Evolutionary conservation across 2,888 invertebrate genomes (phyloP).

Genomic region (Drosophila cognata): DNA sequence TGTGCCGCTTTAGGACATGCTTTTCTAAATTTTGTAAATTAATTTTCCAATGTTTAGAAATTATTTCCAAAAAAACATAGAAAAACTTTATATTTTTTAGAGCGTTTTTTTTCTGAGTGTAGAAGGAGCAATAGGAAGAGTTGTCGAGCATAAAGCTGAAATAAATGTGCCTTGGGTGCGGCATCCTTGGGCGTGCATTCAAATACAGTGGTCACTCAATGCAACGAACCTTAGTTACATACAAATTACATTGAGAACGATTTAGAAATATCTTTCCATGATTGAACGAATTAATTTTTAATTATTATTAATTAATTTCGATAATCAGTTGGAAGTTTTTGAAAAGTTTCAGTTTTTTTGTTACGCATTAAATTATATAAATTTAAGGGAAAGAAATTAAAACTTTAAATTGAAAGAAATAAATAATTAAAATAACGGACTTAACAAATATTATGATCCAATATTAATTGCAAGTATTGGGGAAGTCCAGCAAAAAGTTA

Average conservation of each 20-base stretch:
- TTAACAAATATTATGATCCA: neutral
- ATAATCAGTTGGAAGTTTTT: neutral
- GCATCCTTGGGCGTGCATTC: conserved; percentile 24
- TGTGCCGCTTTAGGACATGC: neutral
- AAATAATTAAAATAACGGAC: neutral
- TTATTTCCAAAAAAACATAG: neutral
- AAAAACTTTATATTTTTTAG: neutral
- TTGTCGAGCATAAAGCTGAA: conserved; percentile 29
- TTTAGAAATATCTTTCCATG: neutral
- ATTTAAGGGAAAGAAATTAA: neutral
- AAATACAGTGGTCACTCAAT: conserved; percentile 27
- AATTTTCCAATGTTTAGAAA: neutral
- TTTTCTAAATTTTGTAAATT: neutral
- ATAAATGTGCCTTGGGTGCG: conserved; percentile 42
- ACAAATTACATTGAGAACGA: neutral
- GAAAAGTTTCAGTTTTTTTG: neutral
- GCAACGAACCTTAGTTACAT: neutral
- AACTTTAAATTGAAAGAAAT: neutral
- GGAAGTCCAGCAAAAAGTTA: neutral
- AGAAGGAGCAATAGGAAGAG: neutral
- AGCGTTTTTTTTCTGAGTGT: neutral
- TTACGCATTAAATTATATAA: neutral
- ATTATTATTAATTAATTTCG: neutral
- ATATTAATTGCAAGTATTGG: neutral
- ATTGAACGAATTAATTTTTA: neutral